Conservation (phyloP, 2,888 invertebrate genomes). For the Sesia apiformis region DNA sequence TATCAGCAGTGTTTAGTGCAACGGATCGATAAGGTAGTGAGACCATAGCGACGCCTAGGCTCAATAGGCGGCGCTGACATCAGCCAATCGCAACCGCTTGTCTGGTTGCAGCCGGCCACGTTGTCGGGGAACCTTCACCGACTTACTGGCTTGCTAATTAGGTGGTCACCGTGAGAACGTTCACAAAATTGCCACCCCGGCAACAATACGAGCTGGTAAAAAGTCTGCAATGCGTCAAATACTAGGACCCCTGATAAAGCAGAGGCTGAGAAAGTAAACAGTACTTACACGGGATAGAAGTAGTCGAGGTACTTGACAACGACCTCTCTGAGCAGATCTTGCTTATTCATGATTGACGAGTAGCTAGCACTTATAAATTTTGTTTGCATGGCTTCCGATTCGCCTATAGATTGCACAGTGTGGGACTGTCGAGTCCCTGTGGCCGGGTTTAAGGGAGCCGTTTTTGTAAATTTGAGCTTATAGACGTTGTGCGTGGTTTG, state of each 20-base stretch:
- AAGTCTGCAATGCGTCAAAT: constrained; percentile 47
- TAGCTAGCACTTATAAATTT: constrained; percentile 77
- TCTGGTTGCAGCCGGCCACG: constrained; percentile 52
- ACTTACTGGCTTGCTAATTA: constrained; percentile 62
- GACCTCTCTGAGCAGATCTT: constrained; percentile 80
- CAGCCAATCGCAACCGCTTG: constrained; percentile 47
- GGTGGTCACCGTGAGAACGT: constrained; percentile 46
- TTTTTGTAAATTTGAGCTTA: constrained; percentile 34
- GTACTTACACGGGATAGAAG: constrained; percentile 81
- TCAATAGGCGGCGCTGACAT: constrained; percentile 60
- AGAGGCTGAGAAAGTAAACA: constrained; percentile 21
- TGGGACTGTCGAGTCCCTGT: constrained; percentile 50
- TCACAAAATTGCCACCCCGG: constrained; percentile 27
- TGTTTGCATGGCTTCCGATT: constrained; percentile 69
- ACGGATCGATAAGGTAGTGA: constrained; percentile 58
- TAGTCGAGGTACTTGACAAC: constrained; percentile 82
- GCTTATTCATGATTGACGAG: constrained; percentile 78
- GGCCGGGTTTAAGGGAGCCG: constrained; percentile 46
- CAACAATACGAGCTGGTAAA: constrained; percentile 7
- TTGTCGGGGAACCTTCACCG: constrained; percentile 66
- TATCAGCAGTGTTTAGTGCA: constrained; percentile 39
- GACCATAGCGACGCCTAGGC: constrained; percentile 46
- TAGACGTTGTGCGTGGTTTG: constrained; percentile 4
- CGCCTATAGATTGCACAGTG: constrained; percentile 31
- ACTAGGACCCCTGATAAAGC: constrained; percentile 12